A percentile compares a stretch with the other conserved stretches of the same genome.
Conservation (phyloP, 1,140 invertebrate species). For the Drosophila equinoxialis region DNA sequence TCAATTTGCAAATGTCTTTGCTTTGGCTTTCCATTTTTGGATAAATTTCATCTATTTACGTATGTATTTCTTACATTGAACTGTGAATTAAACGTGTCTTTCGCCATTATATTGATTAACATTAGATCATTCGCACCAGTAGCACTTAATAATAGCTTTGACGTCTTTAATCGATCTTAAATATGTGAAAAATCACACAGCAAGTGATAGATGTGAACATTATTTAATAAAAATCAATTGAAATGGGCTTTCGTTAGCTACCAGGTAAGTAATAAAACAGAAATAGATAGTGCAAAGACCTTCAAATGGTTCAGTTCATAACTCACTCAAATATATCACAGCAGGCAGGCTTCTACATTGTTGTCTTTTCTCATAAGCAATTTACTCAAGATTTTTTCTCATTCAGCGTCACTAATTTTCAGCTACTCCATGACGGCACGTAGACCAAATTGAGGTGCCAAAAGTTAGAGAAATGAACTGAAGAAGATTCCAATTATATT, state of each 20-base stretch:
- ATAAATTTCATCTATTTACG: slow-evolving; percentile 11
- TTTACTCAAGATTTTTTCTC: slow-evolving; percentile 19
- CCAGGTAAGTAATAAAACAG: not conserved
- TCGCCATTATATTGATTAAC: not conserved
- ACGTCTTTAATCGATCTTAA: slow-evolving; percentile 8
- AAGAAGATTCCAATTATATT: not conserved
- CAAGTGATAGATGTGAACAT: not conserved
- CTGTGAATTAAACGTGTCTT: slow-evolving; percentile 55
- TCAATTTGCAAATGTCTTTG: slow-evolving; percentile 35
- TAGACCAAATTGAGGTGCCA: slow-evolving; percentile 32
- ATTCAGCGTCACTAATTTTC: slow-evolving; percentile 53
- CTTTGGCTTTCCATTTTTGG: no score
- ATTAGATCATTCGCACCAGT: not conserved
- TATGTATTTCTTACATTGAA: slow-evolving; percentile 34
- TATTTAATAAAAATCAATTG: slow-evolving; percentile 4
- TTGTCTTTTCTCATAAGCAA: not conserved
- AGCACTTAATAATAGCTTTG: slow-evolving; percentile 6
- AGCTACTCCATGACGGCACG: slow-evolving; percentile 71
- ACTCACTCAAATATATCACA: slow-evolving; percentile 37
- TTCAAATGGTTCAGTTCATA: slow-evolving; percentile 29
- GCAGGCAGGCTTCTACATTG: slow-evolving; percentile 33
- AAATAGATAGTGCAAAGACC: slow-evolving; percentile 6
- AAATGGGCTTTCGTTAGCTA: not conserved
- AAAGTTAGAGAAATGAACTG: slow-evolving; percentile 20
- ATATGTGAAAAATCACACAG: slow-evolving; percentile 14